These are phyloP conservation scores for Microctonus aethiopoides DNA, from an alignment of 2,888 invertebrate genomes.

Conservation along the genomic window DNA sequence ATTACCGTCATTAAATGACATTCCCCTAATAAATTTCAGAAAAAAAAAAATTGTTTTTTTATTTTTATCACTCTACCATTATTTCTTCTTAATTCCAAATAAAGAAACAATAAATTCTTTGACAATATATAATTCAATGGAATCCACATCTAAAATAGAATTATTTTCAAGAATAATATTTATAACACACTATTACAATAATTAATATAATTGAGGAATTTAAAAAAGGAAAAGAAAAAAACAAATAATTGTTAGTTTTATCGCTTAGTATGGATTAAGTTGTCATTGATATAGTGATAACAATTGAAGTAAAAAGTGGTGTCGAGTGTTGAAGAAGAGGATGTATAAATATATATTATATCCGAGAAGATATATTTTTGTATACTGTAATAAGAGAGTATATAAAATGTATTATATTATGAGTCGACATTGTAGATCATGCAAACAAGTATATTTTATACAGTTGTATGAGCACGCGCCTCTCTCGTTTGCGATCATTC, in stretches of 20 bases:
- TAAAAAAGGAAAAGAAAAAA: not conserved
- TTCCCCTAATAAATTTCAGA: not conserved
- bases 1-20: not conserved
- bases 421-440: not conserved
- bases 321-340: not conserved
- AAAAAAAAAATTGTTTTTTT: not conserved
- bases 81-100: not conserved
- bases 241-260: not conserved
- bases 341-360: not conserved
- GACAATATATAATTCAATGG: not conserved
- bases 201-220: not conserved
- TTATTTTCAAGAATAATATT: not conserved
- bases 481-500: not conserved
- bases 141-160: not conserved
- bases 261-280: not conserved
- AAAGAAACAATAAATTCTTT: not conserved
- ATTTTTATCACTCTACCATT: not conserved
- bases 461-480: not conserved
- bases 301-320: not conserved
- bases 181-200: not conserved
- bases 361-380: not conserved
- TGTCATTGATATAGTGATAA: conserved; percentile 1
- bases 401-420: conserved; percentile 1
- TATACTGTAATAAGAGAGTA: conserved; percentile 3
- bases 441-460: not conserved